Percentiles rank a stretch among this genome's conserved stretches.
Evolutionary conservation across 2,888 invertebrate genomes (phyloP).

Genomic region (Psylliodes chrysocephalus): DNA sequence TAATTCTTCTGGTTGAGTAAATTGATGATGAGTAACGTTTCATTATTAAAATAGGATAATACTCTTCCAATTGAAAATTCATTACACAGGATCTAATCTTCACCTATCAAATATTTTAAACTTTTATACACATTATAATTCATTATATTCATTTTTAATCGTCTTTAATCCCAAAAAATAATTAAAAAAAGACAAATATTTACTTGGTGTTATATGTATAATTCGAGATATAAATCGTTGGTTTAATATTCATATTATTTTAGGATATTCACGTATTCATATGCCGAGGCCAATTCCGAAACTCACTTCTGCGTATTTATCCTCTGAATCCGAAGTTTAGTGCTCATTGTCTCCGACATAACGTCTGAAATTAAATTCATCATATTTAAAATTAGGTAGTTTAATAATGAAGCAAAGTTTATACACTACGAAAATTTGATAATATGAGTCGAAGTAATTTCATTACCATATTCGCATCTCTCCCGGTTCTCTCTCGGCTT

Average conservation of each 20-base stretch:
- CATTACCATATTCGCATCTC: conserved; percentile 58
- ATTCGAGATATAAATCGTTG: too few species aligned
- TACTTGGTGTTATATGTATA: too few species aligned
- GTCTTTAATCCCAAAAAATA: too few species aligned
- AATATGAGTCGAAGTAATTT: conserved; percentile 58
- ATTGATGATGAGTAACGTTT: too few species aligned
- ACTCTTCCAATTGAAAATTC: too few species aligned
- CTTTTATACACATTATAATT: too few species aligned
- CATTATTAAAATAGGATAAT: too few species aligned
- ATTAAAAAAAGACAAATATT: too few species aligned
- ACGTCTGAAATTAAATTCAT: conserved; percentile 47
- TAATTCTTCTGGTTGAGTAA: too few species aligned
- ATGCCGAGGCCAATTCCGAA: conserved; percentile 5
- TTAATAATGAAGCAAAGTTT: conserved; percentile 55
- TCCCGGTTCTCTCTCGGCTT: conserved; percentile 52
- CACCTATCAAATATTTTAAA: too few species aligned
- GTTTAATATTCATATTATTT: conserved; percentile 12
- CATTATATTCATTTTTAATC: too few species aligned
- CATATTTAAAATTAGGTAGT: conserved; percentile 50
- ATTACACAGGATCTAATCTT: too few species aligned
- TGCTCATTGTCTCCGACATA: conserved; percentile 39
- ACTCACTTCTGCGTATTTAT: conserved; percentile 26
- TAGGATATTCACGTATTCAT: conserved; percentile 16
- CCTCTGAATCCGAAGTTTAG: conserved; percentile 28
- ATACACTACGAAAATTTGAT: conserved; percentile 58